phyloP scores from a whole-genome alignment of 2,113 vertebrate species.

The Nestor notabilis region DNA sequence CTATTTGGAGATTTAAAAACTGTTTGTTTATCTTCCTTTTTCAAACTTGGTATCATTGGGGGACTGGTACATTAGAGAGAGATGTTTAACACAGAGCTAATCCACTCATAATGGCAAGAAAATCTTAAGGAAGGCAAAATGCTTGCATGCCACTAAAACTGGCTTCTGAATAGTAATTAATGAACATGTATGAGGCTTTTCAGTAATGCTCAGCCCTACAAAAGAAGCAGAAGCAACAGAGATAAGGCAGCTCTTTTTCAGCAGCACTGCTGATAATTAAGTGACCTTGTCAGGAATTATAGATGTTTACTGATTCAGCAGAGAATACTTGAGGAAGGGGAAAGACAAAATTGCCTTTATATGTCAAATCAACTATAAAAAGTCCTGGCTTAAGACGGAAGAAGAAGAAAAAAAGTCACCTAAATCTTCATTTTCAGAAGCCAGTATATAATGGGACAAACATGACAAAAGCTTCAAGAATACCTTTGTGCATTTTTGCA shows the following conservation, averaged over 20 bases:
- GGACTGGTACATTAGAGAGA: neutral
- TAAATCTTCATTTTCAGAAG: neutral
- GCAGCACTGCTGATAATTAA: constrained; percentile 40
- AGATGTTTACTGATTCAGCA: constrained; percentile 41
- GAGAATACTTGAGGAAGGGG: neutral
- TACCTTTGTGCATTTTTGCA: neutral
- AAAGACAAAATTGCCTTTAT: neutral
- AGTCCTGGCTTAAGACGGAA: neutral
- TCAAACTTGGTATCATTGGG: neutral
- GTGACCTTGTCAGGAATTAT: constrained; percentile 60
- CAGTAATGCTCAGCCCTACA: neutral
- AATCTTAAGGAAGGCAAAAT: neutral
- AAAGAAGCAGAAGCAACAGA: neutral
- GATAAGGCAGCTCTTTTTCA: neutral
- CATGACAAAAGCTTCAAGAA: neutral
- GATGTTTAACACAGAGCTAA: constrained; percentile 17
- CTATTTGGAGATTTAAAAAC: neutral
- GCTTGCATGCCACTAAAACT: neutral
- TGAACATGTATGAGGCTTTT: neutral
- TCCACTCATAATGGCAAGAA: neutral
- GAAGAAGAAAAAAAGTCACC: neutral
- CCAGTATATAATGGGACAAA: neutral
- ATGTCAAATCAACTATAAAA: constrained; percentile 13
- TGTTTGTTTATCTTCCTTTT: constrained; percentile 2
- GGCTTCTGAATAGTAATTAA: constrained; percentile 32